Evolutionary conservation across 2,113 vertebrate genomes (phyloP).

Genomic region (Lagopus leucura): DNA sequence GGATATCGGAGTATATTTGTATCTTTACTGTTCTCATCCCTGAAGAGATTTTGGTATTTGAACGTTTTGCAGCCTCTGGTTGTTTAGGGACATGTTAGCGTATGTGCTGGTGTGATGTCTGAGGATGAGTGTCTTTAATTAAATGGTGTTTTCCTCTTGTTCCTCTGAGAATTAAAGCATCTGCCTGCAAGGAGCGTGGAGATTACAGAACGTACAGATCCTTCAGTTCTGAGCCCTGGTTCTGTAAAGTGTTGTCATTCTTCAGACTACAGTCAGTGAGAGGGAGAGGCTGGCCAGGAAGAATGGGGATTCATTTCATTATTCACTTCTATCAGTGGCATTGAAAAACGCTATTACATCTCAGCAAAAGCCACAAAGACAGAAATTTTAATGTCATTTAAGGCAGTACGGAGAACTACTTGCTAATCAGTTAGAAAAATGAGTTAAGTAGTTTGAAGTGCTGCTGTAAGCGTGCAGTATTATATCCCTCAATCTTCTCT

Average conservation of each 20-base stretch:
- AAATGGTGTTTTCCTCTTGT: conserved; percentile 21
- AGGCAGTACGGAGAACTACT: conserved; percentile 13
- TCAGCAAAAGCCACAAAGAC: not conserved
- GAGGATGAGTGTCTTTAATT: conserved; percentile 46
- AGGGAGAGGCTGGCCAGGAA: not conserved
- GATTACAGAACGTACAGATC: not conserved
- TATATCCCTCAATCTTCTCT: not conserved
- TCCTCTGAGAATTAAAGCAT: conserved; percentile 28
- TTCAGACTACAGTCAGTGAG: not conserved
- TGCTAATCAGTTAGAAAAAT: conserved; percentile 47
- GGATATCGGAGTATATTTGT: not conserved
- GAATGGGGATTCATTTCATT: not conserved
- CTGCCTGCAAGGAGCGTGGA: not conserved
- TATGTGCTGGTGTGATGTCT: conserved; percentile 18
- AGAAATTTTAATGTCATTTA: not conserved
- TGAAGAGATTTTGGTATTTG: conserved; percentile 1
- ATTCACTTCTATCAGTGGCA: conserved; percentile 12
- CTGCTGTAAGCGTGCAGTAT: conserved; percentile 21
- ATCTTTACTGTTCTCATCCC: not conserved
- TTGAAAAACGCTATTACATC: conserved; percentile 24
- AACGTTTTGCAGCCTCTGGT: not conserved
- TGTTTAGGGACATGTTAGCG: not conserved
- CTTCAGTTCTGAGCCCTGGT: not conserved
- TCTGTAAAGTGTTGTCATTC: not conserved
- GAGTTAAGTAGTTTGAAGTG: conserved; percentile 36